A percentile compares a stretch with the other conserved stretches of the same genome.
Conservation (phyloP, 2,888 invertebrate genomes). For the Tachina lurida region DNA sequence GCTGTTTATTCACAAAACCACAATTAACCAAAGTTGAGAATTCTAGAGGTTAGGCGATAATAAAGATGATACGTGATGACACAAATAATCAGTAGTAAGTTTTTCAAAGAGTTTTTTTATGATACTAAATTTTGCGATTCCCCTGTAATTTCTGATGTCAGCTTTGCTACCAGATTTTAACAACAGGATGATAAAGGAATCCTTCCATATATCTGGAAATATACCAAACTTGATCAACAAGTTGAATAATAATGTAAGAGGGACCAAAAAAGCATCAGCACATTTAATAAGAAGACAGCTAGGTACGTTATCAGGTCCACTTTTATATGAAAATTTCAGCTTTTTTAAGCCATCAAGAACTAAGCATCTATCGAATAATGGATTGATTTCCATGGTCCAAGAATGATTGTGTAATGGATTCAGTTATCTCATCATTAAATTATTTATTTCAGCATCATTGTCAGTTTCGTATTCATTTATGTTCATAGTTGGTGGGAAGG, state of each 20-base stretch:
- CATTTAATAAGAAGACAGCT: neutral
- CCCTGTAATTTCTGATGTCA: conserved; percentile 1
- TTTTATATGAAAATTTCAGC: neutral
- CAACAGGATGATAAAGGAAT: neutral
- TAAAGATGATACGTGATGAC: too few species aligned
- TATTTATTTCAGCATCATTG: too few species aligned
- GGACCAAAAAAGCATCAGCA: neutral
- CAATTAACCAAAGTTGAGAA: too few species aligned
- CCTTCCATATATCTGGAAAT: neutral
- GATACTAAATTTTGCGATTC: neutral
- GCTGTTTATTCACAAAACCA: too few species aligned
- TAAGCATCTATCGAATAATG: too few species aligned
- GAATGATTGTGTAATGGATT: neutral
- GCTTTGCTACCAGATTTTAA: neutral
- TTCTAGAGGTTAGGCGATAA: too few species aligned
- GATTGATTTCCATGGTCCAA: neutral
- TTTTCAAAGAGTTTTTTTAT: neutral
- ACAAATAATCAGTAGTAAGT: too few species aligned
- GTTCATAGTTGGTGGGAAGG: too few species aligned
- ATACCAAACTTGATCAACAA: neutral
- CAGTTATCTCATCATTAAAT: too few species aligned
- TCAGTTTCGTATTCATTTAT: too few species aligned
- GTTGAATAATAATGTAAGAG: neutral
- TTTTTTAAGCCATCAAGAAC: too few species aligned
- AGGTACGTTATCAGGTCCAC: neutral